phyloP scores from a whole-genome alignment of 2,797 vertebrate species.

The Protonibea diacanthus region DNA sequence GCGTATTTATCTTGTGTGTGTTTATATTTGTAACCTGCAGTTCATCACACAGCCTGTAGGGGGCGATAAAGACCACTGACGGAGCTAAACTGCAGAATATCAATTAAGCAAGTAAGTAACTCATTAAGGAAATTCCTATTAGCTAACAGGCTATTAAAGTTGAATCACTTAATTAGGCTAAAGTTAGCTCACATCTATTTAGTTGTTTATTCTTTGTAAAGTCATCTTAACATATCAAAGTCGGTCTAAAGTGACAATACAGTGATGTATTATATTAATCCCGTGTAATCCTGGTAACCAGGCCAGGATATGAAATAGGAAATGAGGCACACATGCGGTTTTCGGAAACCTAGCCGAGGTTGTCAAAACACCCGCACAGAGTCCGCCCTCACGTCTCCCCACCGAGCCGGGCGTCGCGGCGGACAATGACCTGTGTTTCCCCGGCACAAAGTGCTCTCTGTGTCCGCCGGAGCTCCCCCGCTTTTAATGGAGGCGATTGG shows the following conservation, averaged over 20 bases:
- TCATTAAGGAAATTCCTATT: not conserved
- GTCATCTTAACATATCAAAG: not conserved
- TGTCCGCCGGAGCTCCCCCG: constrained; percentile 65
- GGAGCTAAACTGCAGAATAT: constrained; percentile 2
- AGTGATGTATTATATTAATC: constrained; percentile 34
- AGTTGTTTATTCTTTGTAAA: not conserved
- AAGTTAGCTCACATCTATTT: too few species aligned
- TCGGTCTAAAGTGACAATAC: not conserved
- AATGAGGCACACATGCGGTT: constrained; percentile 66
- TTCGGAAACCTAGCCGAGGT: constrained; percentile 74
- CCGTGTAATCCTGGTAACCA: constrained; percentile 46
- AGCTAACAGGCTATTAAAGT: not conserved
- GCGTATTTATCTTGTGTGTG: too few species aligned
- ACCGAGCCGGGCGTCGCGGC: constrained; percentile 64
- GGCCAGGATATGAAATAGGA: constrained; percentile 68
- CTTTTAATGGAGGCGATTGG: constrained; percentile 67
- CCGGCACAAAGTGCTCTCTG: constrained; percentile 84
- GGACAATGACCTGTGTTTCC: constrained; percentile 83
- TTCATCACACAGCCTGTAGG: constrained; percentile 30
- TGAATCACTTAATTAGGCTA: too few species aligned
- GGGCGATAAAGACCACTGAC: constrained; percentile 57
- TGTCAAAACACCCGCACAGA: constrained; percentile 82
- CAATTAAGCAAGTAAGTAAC: not conserved
- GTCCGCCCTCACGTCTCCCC: constrained; percentile 75
- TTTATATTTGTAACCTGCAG: too few species aligned